phyloP scores from a whole-genome alignment of 2,888 invertebrate genomes.

The Tetramorium bicarinatum region DNA sequence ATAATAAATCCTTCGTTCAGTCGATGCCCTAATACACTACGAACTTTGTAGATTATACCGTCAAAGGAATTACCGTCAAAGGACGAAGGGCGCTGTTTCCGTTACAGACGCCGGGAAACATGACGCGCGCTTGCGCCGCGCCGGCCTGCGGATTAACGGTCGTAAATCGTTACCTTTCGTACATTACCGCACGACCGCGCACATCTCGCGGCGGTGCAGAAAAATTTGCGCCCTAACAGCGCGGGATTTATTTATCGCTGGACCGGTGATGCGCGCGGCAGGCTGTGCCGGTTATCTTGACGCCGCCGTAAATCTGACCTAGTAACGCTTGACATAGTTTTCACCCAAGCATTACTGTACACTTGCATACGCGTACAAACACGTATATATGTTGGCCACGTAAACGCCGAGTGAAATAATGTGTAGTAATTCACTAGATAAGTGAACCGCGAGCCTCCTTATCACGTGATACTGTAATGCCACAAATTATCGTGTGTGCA shows the following conservation, averaged over 20 bases:
- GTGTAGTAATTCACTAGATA: conserved; percentile 36
- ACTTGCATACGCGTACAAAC: neutral
- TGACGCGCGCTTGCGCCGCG: neutral
- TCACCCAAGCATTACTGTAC: conserved; percentile 27
- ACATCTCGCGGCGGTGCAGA: conserved; percentile 44
- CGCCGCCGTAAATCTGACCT: conserved; percentile 67
- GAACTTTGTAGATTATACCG: conserved; percentile 41
- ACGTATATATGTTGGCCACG: neutral
- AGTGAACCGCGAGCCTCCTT: conserved; percentile 30
- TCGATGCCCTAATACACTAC: conserved; percentile 27
- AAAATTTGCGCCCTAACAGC: conserved; percentile 65
- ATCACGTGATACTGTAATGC: conserved; percentile 26
- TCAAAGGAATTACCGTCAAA: conserved; percentile 47
- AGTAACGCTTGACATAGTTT: conserved; percentile 59
- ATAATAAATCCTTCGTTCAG: conserved; percentile 39
- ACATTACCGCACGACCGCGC: conserved; percentile 23
- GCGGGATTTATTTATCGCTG: conserved; percentile 69
- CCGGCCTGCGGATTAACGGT: conserved; percentile 28
- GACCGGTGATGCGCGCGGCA: conserved; percentile 54
- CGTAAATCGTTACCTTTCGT: conserved; percentile 46
- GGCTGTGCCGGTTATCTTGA: conserved; percentile 66
- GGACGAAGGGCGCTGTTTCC: conserved; percentile 27
- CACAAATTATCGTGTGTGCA: conserved; percentile 25
- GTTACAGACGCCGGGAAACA: conserved; percentile 3
- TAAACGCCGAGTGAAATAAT: conserved; percentile 39